Evolutionary conservation across 2,797 vertebrate genomes (phyloP).

Genomic region (Enteromius fasciolatus): DNA sequence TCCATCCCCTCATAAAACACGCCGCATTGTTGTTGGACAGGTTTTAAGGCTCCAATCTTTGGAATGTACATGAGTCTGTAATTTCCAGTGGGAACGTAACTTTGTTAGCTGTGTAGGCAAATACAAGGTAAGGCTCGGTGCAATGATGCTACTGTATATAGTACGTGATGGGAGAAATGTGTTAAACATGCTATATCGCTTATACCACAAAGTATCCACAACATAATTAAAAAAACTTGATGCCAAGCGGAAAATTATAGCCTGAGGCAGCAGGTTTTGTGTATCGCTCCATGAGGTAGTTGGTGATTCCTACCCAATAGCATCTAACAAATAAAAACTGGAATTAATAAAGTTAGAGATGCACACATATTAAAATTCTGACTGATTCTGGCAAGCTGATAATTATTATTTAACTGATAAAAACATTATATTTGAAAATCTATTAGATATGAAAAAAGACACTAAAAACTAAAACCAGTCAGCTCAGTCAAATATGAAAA

Average conservation of each 20-base stretch:
- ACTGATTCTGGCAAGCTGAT: background rate
- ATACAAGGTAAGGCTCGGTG: background rate
- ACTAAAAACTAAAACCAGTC: background rate
- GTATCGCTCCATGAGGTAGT: background rate
- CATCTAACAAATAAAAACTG: background rate
- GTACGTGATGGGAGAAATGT: background rate
- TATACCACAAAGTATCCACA: background rate
- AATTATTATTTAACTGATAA: background rate
- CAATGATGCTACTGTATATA: background rate
- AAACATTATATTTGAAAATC: background rate
- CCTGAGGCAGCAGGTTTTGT: background rate
- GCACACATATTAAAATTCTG: background rate
- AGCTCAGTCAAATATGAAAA: background rate
- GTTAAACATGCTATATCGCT: constrained; percentile 20
- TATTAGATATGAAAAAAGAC: background rate
- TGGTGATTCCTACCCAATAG: background rate
- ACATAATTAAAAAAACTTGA: constrained; percentile 20
- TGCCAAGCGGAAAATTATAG: constrained; percentile 18
- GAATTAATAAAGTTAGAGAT: background rate
- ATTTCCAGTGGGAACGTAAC: constrained; percentile 5
- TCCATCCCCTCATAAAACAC: constrained; percentile 45
- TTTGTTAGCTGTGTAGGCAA: constrained; percentile 9
- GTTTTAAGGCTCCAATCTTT: constrained; percentile 10
- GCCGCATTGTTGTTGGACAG: constrained; percentile 21
- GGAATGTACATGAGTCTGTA: constrained; percentile 23